A percentile compares a stretch with the other conserved stretches of the same genome.
phyloP scores from a whole-genome alignment of 2,888 invertebrate species.

The Coenonympha arcania region DNA sequence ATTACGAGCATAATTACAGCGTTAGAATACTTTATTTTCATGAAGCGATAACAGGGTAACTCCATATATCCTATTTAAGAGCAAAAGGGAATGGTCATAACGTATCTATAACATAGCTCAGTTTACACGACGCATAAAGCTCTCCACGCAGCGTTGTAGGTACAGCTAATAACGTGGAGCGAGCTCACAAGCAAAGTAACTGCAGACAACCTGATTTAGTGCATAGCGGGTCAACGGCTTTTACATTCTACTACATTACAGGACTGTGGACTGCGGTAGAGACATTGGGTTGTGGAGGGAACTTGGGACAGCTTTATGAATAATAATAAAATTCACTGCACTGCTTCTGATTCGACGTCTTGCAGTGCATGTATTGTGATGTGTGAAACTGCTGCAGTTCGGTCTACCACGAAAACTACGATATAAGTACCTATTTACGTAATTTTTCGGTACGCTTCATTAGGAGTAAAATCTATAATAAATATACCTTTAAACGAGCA shows the following conservation, averaged over 20 bases:
- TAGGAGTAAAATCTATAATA: too few species aligned
- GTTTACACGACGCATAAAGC: too few species aligned
- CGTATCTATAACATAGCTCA: too few species aligned
- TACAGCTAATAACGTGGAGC: constrained; percentile 29
- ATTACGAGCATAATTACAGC: not conserved
- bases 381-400: too few species aligned
- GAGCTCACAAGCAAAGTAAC: constrained; percentile 44
- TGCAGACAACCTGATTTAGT: constrained; percentile 63
- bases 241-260: constrained; percentile 16
- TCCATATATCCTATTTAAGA: not conserved
- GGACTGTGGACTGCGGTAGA: not conserved
- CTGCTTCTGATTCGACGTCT: too few species aligned
- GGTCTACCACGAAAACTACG: too few species aligned
- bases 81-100: not conserved
- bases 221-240: constrained; percentile 46
- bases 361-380: too few species aligned
- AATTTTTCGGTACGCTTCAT: too few species aligned
- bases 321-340: too few species aligned
- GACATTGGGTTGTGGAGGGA: not conserved
- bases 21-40: not conserved
- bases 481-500: too few species aligned
- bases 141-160: constrained; percentile 26
- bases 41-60: constrained; percentile 1
- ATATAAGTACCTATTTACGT: too few species aligned
- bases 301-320: too few species aligned